Conservation (phyloP, 2,888 invertebrate species). For the Agrenia bidenticulata region DNA sequence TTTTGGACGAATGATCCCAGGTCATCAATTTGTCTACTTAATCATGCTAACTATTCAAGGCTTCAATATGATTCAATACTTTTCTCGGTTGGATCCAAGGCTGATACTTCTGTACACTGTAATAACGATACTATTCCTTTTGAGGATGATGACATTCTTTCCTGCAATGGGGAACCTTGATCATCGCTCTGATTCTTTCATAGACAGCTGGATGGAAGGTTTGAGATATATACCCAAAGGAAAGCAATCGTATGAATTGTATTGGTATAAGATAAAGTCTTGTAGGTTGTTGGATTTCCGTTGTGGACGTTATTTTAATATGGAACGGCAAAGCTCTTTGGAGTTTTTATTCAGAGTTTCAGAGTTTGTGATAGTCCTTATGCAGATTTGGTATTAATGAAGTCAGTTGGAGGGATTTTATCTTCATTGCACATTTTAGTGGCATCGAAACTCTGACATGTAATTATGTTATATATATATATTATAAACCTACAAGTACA, state of each 20-base stretch:
- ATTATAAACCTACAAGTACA: too few relatives aligned
- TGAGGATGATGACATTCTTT: slow-evolving; percentile 33
- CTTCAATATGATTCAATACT: slow-evolving; percentile 35
- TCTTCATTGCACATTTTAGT: too few relatives aligned
- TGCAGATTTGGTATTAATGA: slow-evolving; percentile 29
- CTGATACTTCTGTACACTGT: slow-evolving; percentile 30
- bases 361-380: slow-evolving; percentile 37
- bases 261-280: slow-evolving; percentile 40
- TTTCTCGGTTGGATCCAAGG: slow-evolving; percentile 21
- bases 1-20: slow-evolving; percentile 32
- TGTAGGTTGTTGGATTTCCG: slow-evolving; percentile 35
- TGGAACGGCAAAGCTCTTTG: slow-evolving; percentile 36
- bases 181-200: slow-evolving; percentile 38
- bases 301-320: slow-evolving; percentile 36
- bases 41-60: slow-evolving; percentile 36
- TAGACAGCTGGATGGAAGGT: slow-evolving; percentile 44
- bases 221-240: slow-evolving; percentile 39
- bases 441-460: too few relatives aligned
- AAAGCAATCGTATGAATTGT: slow-evolving; percentile 38
- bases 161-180: slow-evolving; percentile 43
- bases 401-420: too few relatives aligned
- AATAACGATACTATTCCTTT: slow-evolving; percentile 26
- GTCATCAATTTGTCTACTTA: slow-evolving; percentile 37
- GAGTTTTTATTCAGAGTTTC: slow-evolving; percentile 35
- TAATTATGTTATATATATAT: too few relatives aligned